Evolutionary conservation across 2,888 invertebrate species (phyloP).

Genomic region (Drosophila paranaensis): DNA sequence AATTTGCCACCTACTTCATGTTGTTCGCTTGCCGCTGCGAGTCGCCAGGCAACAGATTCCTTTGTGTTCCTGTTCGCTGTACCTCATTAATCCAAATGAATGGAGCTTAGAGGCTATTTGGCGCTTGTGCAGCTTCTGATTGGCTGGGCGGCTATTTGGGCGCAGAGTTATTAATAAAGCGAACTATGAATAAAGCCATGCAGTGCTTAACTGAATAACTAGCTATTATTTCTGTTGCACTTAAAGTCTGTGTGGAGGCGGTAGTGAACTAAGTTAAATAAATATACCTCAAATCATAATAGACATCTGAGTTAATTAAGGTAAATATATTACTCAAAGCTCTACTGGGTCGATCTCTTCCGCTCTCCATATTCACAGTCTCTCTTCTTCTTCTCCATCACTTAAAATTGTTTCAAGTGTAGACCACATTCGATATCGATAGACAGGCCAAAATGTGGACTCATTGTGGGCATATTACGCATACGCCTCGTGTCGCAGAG

Average conservation of each 20-base stretch:
- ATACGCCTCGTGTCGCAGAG: conserved; percentile 47
- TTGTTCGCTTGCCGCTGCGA: not conserved
- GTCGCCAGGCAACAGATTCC: conserved; percentile 41
- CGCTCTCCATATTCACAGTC: too few relatives aligned
- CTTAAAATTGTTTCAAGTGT: not conserved
- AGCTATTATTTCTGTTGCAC: not conserved
- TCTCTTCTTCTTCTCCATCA: not conserved
- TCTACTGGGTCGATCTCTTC: not conserved
- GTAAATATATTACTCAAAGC: not conserved
- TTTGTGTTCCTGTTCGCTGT: conserved; percentile 8
- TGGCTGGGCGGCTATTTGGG: not conserved
- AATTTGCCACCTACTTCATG: not conserved
- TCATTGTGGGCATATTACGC: conserved; percentile 58
- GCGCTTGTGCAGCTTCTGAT: not conserved
- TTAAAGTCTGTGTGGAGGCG: too few relatives aligned
- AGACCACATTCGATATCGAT: not conserved
- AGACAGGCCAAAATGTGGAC: conserved; percentile 25
- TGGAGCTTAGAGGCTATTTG: conserved; percentile 31
- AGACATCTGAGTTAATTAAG: too few relatives aligned
- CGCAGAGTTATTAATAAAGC: conserved; percentile 12
- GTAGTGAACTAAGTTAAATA: not conserved
- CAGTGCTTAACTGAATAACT: conserved; percentile 5
- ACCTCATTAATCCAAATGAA: conserved; percentile 47
- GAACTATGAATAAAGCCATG: not conserved
- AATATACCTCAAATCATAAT: not conserved